Conservation (phyloP, 2,113 vertebrate species). For the Gymnarchus niloticus region DNA sequence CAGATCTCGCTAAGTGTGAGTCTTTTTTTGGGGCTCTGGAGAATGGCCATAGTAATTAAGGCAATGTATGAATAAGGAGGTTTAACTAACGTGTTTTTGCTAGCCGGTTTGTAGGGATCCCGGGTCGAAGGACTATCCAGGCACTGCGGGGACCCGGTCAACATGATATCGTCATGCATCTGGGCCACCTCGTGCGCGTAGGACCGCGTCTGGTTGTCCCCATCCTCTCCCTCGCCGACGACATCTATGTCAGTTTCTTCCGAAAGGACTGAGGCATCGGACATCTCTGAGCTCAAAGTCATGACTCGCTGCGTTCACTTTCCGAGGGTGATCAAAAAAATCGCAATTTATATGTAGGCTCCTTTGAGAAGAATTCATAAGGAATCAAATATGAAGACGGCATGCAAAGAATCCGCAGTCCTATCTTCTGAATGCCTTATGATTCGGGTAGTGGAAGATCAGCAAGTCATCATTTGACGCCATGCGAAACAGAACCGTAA, state of each 20-base stretch:
- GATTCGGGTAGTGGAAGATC: constrained; percentile 34
- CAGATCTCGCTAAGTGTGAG: constrained; percentile 86
- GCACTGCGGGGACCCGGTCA: constrained; percentile 55
- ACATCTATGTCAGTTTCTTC: constrained; percentile 93
- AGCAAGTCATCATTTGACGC: constrained; percentile 25
- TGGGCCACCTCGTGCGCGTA: constrained; percentile 74
- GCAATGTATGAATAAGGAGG: constrained; percentile 92
- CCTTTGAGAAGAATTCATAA: constrained; percentile 53
- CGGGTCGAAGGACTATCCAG: constrained; percentile 56
- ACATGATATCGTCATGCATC: constrained; percentile 64
- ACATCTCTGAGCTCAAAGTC: constrained; percentile 92
- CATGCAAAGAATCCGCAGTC: constrained; percentile 37
- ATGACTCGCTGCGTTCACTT: constrained; percentile 64
- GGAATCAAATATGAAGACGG: constrained; percentile 39
- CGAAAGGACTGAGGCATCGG: constrained; percentile 81
- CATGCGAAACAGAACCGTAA: constrained; percentile 34
- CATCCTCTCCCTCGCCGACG: constrained; percentile 83
- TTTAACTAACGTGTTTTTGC: constrained; percentile 81
- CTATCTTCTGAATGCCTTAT: constrained; percentile 48
- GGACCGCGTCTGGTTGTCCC: constrained; percentile 54
- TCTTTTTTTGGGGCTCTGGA: constrained; percentile 86
- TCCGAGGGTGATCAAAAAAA: constrained; percentile 48
- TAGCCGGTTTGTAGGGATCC: constrained; percentile 62
- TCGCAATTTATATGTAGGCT: constrained; percentile 43
- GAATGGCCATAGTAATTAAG: constrained; percentile 89